These are phyloP conservation scores for Epinephelus malabaricus DNA, from an alignment of 2,797 vertebrate species.

Conservation along the genomic window DNA sequence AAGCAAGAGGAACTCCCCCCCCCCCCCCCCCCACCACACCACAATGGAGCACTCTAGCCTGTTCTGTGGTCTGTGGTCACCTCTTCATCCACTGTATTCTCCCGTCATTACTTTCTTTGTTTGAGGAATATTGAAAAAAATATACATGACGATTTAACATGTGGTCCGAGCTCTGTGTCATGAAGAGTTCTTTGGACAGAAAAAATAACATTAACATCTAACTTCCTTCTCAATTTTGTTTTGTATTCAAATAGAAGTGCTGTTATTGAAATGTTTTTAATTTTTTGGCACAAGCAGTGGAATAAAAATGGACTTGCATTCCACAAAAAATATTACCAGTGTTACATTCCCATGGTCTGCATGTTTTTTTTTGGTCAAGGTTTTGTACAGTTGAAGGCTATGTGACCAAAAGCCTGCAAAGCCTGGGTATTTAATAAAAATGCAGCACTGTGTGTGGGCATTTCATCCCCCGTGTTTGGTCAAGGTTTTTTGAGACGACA, in stretches of 20 bases:
- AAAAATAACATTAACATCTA: background rate
- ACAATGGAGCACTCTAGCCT: slow-evolving; percentile 27
- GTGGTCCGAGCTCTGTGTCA: slow-evolving; percentile 3
- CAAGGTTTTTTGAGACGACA: slow-evolving; percentile 43
- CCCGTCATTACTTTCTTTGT: slow-evolving; percentile 16
- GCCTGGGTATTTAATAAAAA: slow-evolving; percentile 20
- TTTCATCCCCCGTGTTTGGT: slow-evolving; percentile 12
- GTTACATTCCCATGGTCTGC: slow-evolving; percentile 8
- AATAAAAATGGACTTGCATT: slow-evolving; percentile 17
- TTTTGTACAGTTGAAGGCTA: slow-evolving; percentile 9
- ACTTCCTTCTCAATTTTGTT: slow-evolving; percentile 24
- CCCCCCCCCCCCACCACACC: slow-evolving; percentile 4
- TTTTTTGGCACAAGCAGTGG: slow-evolving; percentile 8
- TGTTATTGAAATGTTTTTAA: background rate
- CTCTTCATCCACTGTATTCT: slow-evolving; percentile 14
- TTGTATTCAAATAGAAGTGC: slow-evolving; percentile 28
- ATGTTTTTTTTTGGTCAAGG: slow-evolving; percentile 16
- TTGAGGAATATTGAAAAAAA: slow-evolving; percentile 7
- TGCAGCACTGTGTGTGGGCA: background rate
- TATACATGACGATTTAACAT: slow-evolving; percentile 7
- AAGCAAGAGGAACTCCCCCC: slow-evolving; percentile 42
- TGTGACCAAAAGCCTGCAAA: slow-evolving; percentile 13
- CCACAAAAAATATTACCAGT: background rate
- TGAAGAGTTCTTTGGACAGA: background rate
- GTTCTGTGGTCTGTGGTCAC: slow-evolving; percentile 35